phyloP scores from a whole-genome alignment of 2,113 vertebrate genomes.

The Cottus gobio region DNA sequence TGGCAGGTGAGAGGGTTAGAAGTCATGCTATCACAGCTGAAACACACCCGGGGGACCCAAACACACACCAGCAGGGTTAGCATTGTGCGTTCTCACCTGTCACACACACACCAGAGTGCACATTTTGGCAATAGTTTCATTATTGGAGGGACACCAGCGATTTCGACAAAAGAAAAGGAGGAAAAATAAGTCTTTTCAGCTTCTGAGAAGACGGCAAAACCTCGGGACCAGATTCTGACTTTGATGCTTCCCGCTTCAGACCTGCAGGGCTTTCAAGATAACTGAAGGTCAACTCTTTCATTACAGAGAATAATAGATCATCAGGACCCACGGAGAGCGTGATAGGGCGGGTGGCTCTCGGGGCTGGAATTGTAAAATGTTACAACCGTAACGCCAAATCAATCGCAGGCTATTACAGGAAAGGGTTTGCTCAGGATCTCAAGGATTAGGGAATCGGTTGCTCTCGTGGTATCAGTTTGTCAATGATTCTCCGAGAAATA shows the following conservation, averaged over 20 bases:
- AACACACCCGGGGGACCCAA: not conserved
- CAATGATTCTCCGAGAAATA: conserved; percentile 29
- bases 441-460: conserved; percentile 51
- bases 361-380: conserved; percentile 58
- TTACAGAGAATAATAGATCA: conserved; percentile 72
- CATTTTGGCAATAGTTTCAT: not conserved
- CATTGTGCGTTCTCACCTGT: not conserved
- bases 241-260: conserved; percentile 29
- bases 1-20: not conserved
- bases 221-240: conserved; percentile 45
- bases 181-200: conserved; percentile 14
- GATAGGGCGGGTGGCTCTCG: conserved; percentile 5
- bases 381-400: conserved; percentile 59
- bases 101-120: not conserved
- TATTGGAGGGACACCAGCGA: not conserved
- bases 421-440: conserved; percentile 39
- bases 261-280: conserved; percentile 51
- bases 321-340: conserved; percentile 29
- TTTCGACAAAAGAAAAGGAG: conserved; percentile 17
- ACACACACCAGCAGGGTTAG: not conserved
- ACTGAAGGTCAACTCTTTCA: conserved; percentile 73
- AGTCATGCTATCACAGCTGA: not conserved
- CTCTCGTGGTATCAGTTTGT: conserved; percentile 31
- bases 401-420: conserved; percentile 50
- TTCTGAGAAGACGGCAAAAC: conserved; percentile 42